phyloP scores from a whole-genome alignment of 2,113 vertebrate genomes.

The Malurus elegans region DNA sequence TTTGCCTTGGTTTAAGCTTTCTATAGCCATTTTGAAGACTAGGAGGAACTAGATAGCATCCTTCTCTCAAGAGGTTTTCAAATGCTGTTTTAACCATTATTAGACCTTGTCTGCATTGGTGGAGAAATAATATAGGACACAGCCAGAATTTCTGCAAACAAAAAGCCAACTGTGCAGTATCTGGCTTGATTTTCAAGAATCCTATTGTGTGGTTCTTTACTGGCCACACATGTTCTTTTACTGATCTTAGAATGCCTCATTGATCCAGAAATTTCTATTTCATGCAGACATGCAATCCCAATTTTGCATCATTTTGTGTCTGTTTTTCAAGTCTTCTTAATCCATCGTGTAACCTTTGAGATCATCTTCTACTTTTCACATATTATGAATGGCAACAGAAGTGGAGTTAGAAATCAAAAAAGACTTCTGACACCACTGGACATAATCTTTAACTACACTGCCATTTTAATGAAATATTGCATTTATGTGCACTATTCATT shows the following conservation, averaged over 20 bases:
- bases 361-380: background rate
- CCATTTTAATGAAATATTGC: background rate
- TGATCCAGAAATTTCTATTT: background rate
- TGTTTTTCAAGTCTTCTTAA: background rate
- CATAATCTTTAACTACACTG: background rate
- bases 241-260: background rate
- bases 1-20: constrained; percentile 3
- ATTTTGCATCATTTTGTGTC: background rate
- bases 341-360: background rate
- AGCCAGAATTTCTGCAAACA: background rate
- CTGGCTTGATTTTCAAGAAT: background rate
- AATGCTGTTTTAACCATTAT: background rate
- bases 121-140: background rate
- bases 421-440: background rate
- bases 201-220: background rate
- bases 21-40: background rate
- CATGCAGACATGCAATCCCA: background rate
- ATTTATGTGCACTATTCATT: background rate
- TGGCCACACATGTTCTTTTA: background rate
- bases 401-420: background rate
- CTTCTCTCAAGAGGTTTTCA: background rate
- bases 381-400: background rate
- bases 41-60: background rate
- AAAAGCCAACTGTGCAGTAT: background rate
- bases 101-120: background rate